Evolutionary conservation across 2,888 invertebrate genomes (phyloP).

Genomic region (Pristionchus arcanus): DNA sequence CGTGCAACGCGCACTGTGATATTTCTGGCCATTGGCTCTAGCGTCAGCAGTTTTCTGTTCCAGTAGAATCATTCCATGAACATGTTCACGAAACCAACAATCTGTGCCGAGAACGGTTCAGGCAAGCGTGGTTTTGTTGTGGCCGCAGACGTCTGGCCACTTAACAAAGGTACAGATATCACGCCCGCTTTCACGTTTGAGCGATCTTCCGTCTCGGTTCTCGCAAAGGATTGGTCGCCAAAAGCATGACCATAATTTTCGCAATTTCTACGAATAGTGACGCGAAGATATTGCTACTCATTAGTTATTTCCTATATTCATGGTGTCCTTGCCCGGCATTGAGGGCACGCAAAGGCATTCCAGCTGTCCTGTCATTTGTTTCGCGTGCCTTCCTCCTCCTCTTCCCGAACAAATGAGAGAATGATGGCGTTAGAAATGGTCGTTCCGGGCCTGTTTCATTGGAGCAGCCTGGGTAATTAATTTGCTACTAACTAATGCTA

Average conservation of each 20-base stretch:
- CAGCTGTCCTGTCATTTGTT: neutral
- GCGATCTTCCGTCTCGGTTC: neutral
- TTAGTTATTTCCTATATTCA: too few species aligned
- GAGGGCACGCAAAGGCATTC: neutral
- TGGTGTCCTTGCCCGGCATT: too few species aligned
- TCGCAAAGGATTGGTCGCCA: neutral
- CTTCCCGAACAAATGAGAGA: neutral
- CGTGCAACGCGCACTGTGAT: neutral
- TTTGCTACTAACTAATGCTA: neutral
- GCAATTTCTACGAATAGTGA: too few species aligned
- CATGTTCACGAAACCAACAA: neutral
- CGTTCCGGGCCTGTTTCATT: neutral
- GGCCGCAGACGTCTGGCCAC: neutral
- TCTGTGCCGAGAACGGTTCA: neutral
- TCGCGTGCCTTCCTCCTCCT: neutral
- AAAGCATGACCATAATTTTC: neutral
- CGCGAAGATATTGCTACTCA: too few species aligned
- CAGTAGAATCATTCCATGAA: neutral
- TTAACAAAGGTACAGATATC: neutral
- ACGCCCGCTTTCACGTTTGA: neutral
- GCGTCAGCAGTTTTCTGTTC: neutral
- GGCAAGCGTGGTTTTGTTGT: neutral
- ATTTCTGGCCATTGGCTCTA: neutral
- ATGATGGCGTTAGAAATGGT: neutral
- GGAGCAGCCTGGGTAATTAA: neutral